phyloP scores from a whole-genome alignment of 2,888 invertebrate species.

The Bugula neritina region DNA sequence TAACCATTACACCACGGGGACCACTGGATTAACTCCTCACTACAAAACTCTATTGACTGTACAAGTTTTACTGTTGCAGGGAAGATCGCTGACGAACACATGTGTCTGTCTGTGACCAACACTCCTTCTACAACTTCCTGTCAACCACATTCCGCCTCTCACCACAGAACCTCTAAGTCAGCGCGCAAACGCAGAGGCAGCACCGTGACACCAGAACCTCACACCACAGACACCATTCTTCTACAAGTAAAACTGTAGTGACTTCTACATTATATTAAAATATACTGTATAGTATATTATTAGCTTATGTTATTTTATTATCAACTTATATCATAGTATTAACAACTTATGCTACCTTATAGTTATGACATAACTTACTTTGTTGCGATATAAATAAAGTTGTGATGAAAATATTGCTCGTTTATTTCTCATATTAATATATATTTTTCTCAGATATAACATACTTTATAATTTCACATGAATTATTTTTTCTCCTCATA shows the following conservation, averaged over 20 bases:
- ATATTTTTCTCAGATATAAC: too few species aligned
- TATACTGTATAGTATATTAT: not conserved
- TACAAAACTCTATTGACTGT: not conserved
- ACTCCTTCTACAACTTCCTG: not conserved
- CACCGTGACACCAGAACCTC: not conserved
- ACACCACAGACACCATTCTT: not conserved
- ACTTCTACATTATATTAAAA: not conserved
- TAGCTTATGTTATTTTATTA: too few species aligned
- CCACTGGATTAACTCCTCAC: too few species aligned
- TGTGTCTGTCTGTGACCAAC: conserved; percentile 17
- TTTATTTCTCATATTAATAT: too few species aligned
- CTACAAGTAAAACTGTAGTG: not conserved
- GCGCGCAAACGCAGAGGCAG: not conserved
- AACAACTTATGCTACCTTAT: too few species aligned
- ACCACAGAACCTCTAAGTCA: not conserved
- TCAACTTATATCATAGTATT: too few species aligned
- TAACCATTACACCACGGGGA: too few species aligned
- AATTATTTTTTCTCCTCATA: conserved; percentile 2
- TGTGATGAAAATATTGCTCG: too few species aligned
- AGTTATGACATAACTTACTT: too few species aligned
- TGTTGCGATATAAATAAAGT: too few species aligned
- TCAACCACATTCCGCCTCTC: not conserved
- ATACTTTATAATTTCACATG: too few species aligned
- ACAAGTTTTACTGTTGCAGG: not conserved
- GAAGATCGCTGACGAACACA: conserved; percentile 21